Evolutionary conservation across 2,113 vertebrate genomes (phyloP).

Genomic region (Leucoraja erinaceus): DNA sequence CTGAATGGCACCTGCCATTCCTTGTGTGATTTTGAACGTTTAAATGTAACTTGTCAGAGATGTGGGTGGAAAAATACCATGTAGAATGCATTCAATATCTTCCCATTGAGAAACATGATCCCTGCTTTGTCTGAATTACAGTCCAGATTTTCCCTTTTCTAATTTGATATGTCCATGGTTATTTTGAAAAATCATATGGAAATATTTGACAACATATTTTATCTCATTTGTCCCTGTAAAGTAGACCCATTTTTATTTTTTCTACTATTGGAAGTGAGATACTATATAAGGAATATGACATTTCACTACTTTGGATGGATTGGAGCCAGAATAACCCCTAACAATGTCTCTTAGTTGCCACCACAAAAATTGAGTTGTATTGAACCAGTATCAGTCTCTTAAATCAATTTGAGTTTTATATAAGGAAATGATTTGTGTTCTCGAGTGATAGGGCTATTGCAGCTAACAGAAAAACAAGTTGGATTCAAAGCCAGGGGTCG

Average conservation of each 20-base stretch:
- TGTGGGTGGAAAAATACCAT: background rate
- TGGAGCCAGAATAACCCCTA: background rate
- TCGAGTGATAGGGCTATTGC: background rate
- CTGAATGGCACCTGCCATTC: background rate
- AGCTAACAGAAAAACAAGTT: background rate
- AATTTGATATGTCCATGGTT: background rate
- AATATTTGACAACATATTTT: background rate
- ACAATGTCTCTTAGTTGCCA: background rate
- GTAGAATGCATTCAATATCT: background rate
- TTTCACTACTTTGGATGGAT: background rate
- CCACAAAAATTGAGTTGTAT: background rate
- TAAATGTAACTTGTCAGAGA: background rate
- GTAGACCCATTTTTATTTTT: background rate
- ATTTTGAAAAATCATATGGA: background rate
- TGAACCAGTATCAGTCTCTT: background rate
- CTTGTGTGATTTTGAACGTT: background rate
- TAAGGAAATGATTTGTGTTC: background rate
- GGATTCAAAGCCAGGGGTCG: background rate
- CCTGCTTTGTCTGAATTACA: too few species aligned
- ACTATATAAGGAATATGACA: background rate
- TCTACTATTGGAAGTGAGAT: background rate
- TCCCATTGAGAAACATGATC: background rate
- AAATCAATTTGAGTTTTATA: background rate
- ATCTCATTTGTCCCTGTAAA: background rate
- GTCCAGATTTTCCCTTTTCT: background rate